Conservation (phyloP, 2,797 vertebrate genomes). For the Crypturellus tataupa region DNA sequence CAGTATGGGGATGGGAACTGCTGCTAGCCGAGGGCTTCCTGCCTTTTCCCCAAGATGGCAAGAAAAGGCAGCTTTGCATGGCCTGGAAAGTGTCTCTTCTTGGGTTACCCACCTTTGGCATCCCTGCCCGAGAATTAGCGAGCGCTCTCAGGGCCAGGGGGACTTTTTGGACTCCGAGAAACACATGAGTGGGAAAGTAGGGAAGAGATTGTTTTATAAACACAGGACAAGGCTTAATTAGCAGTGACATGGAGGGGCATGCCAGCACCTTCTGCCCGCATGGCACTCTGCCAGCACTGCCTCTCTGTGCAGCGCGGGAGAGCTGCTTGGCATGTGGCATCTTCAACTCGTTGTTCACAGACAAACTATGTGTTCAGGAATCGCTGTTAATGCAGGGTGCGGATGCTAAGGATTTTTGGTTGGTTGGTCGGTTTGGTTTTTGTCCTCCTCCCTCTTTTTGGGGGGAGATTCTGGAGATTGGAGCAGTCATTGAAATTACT, state of each 20-base stretch:
- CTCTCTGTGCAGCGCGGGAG: neutral
- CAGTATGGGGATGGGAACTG: neutral
- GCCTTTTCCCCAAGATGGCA: accelerated
- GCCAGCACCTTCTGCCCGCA: neutral
- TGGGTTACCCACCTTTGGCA: neutral
- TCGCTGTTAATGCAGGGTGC: neutral
- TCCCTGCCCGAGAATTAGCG: neutral
- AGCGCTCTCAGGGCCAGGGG: accelerated
- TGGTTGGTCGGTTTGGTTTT: neutral
- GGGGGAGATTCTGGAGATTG: neutral
- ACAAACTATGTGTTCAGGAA: neutral
- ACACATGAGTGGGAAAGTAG: accelerated
- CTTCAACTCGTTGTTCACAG: neutral
- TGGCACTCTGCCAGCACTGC: too few species aligned
- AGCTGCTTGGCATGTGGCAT: neutral
- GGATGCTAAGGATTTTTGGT: neutral
- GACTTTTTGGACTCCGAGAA: neutral
- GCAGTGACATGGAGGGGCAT: neutral
- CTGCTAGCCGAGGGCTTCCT: neutral
- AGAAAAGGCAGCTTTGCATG: neutral
- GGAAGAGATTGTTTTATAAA: neutral
- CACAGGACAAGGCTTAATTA: neutral
- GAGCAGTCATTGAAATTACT: neutral
- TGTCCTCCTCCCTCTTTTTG: neutral
- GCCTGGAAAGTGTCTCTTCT: neutral